Evolutionary conservation across 2,888 invertebrate genomes (phyloP).

Genomic region (Pasiphila rectangulata): DNA sequence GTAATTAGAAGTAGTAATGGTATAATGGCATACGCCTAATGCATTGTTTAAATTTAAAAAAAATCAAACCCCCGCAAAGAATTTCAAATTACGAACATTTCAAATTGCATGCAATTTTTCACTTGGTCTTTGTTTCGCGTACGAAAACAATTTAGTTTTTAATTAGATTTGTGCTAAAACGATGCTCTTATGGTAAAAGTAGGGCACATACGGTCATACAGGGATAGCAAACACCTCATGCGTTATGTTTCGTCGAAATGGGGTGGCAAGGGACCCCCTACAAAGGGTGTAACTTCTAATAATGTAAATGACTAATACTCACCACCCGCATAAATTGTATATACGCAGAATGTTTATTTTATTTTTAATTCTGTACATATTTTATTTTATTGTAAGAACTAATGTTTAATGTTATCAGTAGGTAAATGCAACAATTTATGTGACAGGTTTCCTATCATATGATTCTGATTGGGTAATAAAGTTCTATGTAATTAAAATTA

Average conservation of each 20-base stretch:
- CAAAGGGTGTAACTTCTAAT: conserved; percentile 41
- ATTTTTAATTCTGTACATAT: neutral
- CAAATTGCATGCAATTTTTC: conserved; percentile 27
- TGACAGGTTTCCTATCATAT: conserved; percentile 4
- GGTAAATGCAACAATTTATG: neutral
- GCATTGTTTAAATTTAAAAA: conserved; percentile 24
- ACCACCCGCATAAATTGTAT: conserved; percentile 5
- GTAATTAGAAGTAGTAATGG: conserved; percentile 41
- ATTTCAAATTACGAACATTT: conserved; percentile 27
- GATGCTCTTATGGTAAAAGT: conserved; percentile 41
- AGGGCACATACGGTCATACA: conserved; percentile 35
- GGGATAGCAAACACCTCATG: conserved; percentile 33
- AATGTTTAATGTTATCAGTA: conserved; percentile 7
- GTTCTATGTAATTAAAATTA: neutral
- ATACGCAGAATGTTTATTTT: conserved; percentile 10
- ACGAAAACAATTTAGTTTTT: conserved; percentile 22
- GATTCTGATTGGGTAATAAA: neutral
- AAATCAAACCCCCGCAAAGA: conserved; percentile 32
- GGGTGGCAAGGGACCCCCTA: conserved; percentile 51
- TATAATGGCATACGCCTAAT: conserved; percentile 34
- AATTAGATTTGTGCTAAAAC: conserved; percentile 23
- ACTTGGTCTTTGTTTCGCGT: conserved; percentile 14
- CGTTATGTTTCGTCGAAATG: conserved; percentile 48
- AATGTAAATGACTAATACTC: conserved; percentile 41
- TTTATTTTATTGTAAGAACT: conserved; percentile 4